Evolutionary conservation across 2,113 vertebrate species (phyloP).

Genomic region (Peucedramus taeniatus): DNA sequence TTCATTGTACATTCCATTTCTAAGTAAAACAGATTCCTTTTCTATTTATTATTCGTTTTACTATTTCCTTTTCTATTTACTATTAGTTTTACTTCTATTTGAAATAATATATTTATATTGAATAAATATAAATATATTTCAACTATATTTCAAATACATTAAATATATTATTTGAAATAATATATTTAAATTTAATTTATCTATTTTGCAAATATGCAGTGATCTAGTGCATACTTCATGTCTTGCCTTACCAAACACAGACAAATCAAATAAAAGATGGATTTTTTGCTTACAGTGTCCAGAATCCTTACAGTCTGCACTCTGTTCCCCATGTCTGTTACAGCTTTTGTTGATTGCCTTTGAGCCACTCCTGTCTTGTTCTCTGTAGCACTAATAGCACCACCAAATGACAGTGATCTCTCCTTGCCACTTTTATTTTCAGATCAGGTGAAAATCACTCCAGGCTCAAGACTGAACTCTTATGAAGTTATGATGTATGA

Average conservation of each 20-base stretch:
- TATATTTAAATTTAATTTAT: background rate
- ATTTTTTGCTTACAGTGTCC: background rate
- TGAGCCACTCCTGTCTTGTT: background rate
- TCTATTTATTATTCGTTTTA: no score
- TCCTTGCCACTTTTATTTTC: background rate
- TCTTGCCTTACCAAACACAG: background rate
- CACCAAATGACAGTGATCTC: background rate
- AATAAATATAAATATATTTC: no score
- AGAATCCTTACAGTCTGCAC: background rate
- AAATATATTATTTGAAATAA: no score
- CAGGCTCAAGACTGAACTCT: background rate
- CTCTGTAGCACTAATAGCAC: background rate
- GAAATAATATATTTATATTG: no score
- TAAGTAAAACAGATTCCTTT: background rate
- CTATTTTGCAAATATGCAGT: background rate
- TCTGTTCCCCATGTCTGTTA: background rate
- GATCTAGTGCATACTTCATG: background rate
- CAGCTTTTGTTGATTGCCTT: background rate
- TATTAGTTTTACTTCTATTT: background rate
- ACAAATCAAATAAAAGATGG: background rate
- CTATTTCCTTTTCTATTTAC: no score
- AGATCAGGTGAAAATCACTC: background rate
- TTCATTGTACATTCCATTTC: background rate
- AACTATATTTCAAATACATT: no score
- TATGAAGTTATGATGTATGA: background rate